Evolutionary conservation across 2,113 vertebrate genomes (phyloP).

Genomic region (Laticauda laticaudata): DNA sequence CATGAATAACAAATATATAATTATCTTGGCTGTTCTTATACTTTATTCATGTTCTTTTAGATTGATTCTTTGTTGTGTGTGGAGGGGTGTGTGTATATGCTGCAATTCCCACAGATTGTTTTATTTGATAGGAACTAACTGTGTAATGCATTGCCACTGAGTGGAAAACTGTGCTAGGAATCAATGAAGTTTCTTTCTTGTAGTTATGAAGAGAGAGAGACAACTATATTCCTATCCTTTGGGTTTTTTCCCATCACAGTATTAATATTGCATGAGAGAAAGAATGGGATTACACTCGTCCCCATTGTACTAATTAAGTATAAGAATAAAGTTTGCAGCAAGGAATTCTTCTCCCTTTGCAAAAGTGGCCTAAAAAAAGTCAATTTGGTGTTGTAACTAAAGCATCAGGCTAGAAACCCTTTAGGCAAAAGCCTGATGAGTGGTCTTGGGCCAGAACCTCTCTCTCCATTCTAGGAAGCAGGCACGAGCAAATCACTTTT

Average conservation of each 20-base stretch:
- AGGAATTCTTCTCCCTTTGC: neutral
- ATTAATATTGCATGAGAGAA: neutral
- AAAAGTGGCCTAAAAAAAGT: neutral
- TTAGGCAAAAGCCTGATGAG: neutral
- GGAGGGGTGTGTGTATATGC: neutral
- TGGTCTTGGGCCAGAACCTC: neutral
- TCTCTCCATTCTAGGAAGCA: neutral
- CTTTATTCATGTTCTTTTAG: neutral
- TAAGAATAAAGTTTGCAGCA: neutral
- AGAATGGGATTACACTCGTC: neutral
- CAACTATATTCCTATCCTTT: neutral
- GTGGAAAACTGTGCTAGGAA: neutral
- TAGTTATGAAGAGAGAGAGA: neutral
- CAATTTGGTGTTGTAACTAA: neutral
- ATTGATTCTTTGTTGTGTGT: neutral
- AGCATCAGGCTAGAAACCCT: neutral
- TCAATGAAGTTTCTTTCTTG: neutral
- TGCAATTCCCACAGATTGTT: neutral
- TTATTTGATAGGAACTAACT: neutral
- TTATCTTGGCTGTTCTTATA: neutral
- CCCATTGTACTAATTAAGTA: neutral
- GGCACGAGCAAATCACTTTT: neutral
- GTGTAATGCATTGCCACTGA: neutral
- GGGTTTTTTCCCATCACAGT: neutral
- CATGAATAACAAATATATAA: neutral